Evolutionary conservation across 2,888 invertebrate species (phyloP).

Genomic region (Leuctra nigra): DNA sequence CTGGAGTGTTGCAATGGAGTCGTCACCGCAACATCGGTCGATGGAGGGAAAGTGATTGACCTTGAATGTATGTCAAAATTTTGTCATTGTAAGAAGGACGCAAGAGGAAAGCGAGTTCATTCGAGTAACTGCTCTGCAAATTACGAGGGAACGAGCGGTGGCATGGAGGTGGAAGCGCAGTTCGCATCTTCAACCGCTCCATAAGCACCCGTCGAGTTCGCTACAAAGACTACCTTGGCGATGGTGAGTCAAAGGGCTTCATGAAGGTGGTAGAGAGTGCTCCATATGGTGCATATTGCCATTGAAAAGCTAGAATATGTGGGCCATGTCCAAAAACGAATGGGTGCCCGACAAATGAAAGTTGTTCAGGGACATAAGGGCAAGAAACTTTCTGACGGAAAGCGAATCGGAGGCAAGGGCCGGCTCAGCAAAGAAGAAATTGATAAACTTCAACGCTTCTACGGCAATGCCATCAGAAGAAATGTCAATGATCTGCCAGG

Average conservation of each 20-base stretch:
- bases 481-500: conserved; percentile 14
- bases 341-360: conserved; percentile 16
- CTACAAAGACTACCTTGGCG: conserved; percentile 20
- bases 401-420: conserved; percentile 16
- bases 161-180: conserved; percentile 22
- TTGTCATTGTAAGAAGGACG: too few relatives aligned
- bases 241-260: conserved; percentile 23
- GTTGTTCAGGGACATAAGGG: conserved; percentile 15
- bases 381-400: conserved; percentile 22
- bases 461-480: conserved; percentile 24
- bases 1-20: too few relatives aligned
- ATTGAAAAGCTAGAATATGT: conserved; percentile 11
- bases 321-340: conserved; percentile 17
- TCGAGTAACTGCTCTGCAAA: not conserved
- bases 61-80: not conserved
- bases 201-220: conserved; percentile 11
- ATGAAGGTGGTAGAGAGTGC: conserved; percentile 4
- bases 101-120: too few relatives aligned
- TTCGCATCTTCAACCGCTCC: conserved; percentile 19
- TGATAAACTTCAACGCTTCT: conserved; percentile 20
- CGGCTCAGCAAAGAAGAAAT: conserved; percentile 18
- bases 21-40: not conserved
- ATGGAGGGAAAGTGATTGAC: conserved; percentile 9
- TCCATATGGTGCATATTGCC: conserved; percentile 8
- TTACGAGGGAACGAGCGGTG: conserved; percentile 17